Percentiles rank a stretch among this genome's conserved stretches.
Conservation (phyloP, 1,140 invertebrate genomes). For the Achroia grisella region DNA sequence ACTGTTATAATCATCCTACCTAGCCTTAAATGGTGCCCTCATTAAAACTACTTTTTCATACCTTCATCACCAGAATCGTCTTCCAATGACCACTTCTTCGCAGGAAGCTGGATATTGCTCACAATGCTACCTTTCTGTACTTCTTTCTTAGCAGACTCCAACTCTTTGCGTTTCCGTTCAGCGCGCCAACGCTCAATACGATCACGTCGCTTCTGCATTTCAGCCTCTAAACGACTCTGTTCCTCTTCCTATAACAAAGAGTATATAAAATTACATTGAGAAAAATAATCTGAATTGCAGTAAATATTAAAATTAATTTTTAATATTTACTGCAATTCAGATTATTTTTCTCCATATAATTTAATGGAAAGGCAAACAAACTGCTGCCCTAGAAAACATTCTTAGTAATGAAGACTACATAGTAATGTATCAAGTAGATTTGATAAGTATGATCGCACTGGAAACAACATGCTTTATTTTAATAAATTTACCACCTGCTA, state of each 20-base stretch:
- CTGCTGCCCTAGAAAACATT: too few species aligned
- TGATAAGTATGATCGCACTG: too few species aligned
- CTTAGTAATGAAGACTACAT: too few species aligned
- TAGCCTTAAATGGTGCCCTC: too few species aligned
- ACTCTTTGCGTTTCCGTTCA: slow-evolving; percentile 89
- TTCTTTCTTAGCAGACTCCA: slow-evolving; percentile 86
- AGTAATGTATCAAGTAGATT: too few species aligned
- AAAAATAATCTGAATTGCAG: slow-evolving; percentile 1
- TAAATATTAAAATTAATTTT: too few species aligned
- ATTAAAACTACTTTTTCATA: slow-evolving; percentile 19
- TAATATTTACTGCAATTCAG: too few species aligned
- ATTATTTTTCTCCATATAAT: slow-evolving; percentile 4
- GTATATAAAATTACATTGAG: slow-evolving; percentile 7
- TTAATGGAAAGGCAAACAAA: too few species aligned
- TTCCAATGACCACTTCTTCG: slow-evolving; percentile 95
- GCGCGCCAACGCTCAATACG: slow-evolving; percentile 94
- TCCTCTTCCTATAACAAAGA: slow-evolving; percentile 80
- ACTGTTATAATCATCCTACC: too few species aligned
- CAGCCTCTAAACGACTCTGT: slow-evolving; percentile 91
- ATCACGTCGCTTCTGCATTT: slow-evolving; percentile 97
- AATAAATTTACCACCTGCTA: too few species aligned
- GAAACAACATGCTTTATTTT: too few species aligned
- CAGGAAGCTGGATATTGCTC: slow-evolving; percentile 72
- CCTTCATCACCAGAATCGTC: slow-evolving; percentile 88
- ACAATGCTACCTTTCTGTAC: slow-evolving; percentile 75